These are phyloP conservation scores for Idaea biselata DNA, from an alignment of 2,888 invertebrate genomes.

Conservation along the genomic window DNA sequence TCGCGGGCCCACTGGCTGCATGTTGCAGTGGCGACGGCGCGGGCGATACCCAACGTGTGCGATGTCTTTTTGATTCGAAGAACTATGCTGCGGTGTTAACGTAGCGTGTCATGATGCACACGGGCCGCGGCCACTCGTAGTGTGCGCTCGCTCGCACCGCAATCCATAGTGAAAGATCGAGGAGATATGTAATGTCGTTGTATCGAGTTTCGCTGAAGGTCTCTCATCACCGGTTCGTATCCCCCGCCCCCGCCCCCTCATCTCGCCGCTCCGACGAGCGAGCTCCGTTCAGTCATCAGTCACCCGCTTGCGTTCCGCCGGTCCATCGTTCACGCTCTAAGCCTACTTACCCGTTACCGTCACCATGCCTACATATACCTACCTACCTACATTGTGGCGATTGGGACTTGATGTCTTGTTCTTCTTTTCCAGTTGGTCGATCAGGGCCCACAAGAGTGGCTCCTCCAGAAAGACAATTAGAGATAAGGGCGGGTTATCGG, in stretches of 20 bases:
- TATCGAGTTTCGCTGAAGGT: conserved; percentile 77
- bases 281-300: conserved; percentile 64
- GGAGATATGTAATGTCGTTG: conserved; percentile 57
- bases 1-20: conserved; percentile 58
- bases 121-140: conserved; percentile 39
- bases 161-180: conserved; percentile 74
- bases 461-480: conserved; percentile 81
- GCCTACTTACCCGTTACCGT: conserved; percentile 65
- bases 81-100: conserved; percentile 60
- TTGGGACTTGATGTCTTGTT: conserved; percentile 79
- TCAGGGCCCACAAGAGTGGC: conserved; percentile 81
- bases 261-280: conserved; percentile 38
- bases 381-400: conserved; percentile 70
- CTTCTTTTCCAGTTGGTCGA: conserved; percentile 81
- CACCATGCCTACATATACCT: conserved; percentile 46
- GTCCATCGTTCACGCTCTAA: conserved; percentile 75
- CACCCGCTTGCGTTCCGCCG: conserved; percentile 59
- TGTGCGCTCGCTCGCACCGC: conserved; percentile 63
- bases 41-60: conserved; percentile 61
- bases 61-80: conserved; percentile 77
- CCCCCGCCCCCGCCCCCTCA: conserved; percentile 28
- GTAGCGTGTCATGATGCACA: conserved; percentile 37
- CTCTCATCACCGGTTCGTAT: conserved; percentile 66
- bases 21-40: conserved; percentile 63
- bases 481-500: conserved; percentile 71